Evolutionary conservation across 2,113 vertebrate species (phyloP).

Genomic region (Spheniscus mendiculus): DNA sequence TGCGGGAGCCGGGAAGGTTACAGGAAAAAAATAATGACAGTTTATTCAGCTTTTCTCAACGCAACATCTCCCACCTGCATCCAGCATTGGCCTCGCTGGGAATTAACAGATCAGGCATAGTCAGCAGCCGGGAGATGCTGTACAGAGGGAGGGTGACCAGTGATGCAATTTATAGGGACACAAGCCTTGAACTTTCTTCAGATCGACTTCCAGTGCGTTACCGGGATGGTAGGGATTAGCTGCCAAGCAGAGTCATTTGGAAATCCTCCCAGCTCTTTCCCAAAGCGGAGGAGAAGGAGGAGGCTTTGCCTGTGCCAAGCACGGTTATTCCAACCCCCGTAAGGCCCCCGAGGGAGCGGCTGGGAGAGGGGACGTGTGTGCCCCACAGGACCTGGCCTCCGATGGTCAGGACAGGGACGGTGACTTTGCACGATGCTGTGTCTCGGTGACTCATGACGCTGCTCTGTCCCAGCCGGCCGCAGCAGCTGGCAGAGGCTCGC

Average conservation of each 20-base stretch:
- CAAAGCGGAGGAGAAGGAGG: background rate
- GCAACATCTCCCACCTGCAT: background rate
- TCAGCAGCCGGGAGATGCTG: background rate
- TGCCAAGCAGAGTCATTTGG: background rate
- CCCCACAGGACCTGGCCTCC: fast-evolving
- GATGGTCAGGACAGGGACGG: fast-evolving
- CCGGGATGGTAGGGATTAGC: background rate
- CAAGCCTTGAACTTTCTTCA: background rate
- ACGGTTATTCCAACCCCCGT: background rate
- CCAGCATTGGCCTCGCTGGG: background rate
- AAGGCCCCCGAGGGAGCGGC: fast-evolving
- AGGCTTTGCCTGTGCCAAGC: background rate
- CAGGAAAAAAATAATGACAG: background rate
- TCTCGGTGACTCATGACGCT: fast-evolving
- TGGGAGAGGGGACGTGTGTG: background rate
- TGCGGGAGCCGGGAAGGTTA: fast-evolving
- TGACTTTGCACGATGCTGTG: background rate
- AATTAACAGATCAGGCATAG: background rate
- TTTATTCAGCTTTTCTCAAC: background rate
- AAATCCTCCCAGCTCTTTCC: background rate
- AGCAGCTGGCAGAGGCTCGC: background rate
- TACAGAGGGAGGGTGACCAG: background rate
- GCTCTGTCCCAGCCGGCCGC: background rate
- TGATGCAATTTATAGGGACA: background rate
- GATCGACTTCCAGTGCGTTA: background rate